phyloP scores from a whole-genome alignment of 2,113 vertebrate genomes.

The Miniopterus natalensis region DNA sequence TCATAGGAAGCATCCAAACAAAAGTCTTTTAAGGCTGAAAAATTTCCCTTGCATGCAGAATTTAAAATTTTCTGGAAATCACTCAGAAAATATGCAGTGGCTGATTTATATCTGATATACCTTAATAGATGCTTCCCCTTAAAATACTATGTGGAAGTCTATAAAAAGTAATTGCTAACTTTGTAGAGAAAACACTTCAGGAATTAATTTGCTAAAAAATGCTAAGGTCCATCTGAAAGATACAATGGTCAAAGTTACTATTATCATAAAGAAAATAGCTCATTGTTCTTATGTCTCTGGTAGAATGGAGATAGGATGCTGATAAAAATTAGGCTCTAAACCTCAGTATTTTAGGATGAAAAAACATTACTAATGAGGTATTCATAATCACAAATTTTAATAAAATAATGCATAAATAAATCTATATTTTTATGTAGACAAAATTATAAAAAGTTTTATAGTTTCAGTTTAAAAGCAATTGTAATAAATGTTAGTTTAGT shows the following conservation, averaged over 20 bases:
- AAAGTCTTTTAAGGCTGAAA: neutral
- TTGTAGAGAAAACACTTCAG: slow-evolving; percentile 1
- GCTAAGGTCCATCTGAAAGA: neutral
- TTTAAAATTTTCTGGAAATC: neutral
- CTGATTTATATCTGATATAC: neutral
- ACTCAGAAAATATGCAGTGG: neutral
- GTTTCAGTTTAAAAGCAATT: slow-evolving; percentile 27
- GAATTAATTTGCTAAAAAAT: slow-evolving; percentile 22
- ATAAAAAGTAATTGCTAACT: slow-evolving; percentile 50
- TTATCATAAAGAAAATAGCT: neutral
- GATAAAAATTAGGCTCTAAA: neutral
- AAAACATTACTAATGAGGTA: neutral
- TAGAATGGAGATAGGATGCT: neutral
- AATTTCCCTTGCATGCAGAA: neutral
- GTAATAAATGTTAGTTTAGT: neutral
- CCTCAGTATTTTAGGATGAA: neutral
- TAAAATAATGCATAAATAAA: neutral
- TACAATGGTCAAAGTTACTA: neutral
- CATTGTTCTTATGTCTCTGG: neutral
- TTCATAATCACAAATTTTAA: neutral
- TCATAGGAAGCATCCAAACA: neutral
- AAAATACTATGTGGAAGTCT: neutral
- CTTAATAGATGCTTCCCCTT: neutral
- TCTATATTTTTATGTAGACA: neutral
- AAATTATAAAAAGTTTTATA: neutral